Conservation (phyloP, 2,888 invertebrate genomes). For the Ypsolopha scabrella region DNA sequence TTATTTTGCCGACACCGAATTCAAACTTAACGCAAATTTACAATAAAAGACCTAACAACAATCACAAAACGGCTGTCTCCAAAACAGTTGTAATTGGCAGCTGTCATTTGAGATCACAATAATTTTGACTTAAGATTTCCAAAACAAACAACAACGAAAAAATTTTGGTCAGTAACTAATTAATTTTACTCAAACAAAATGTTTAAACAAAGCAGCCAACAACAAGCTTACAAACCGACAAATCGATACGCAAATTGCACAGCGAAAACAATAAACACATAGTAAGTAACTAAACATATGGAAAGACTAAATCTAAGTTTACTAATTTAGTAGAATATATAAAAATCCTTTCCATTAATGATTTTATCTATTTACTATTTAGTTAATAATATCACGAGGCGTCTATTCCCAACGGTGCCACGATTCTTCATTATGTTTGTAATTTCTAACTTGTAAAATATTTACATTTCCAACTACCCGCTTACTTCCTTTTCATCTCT, state of each 20-base stretch:
- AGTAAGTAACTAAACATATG: conserved; percentile 39
- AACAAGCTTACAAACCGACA: conserved; percentile 46
- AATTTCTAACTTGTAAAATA: conserved; percentile 53
- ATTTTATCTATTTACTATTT: conserved; percentile 67
- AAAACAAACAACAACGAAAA: conserved; percentile 30
- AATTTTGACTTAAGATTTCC: conserved; percentile 26
- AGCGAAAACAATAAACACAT: conserved; percentile 65
- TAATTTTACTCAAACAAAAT: conserved; percentile 33
- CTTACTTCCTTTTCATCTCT: conserved; percentile 39
- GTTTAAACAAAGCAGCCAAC: conserved; percentile 40
- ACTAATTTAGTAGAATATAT: conserved; percentile 69
- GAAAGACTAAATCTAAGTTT: conserved; percentile 58
- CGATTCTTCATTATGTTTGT: conserved; percentile 44
- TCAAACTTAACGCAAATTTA: conserved; percentile 54
- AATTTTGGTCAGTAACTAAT: conserved; percentile 9
- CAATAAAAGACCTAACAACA: conserved; percentile 47
- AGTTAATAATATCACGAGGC: conserved; percentile 69
- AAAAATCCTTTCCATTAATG: conserved; percentile 67
- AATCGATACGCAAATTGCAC: conserved; percentile 55
- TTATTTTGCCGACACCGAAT: conserved; percentile 55
- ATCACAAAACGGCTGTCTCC: conserved; percentile 51
- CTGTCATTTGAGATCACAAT: conserved; percentile 58
- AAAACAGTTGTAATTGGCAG: conserved; percentile 48
- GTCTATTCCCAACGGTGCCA: conserved; percentile 53
- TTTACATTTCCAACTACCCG: conserved; percentile 67